Evolutionary conservation across 2,888 invertebrate genomes (phyloP).

Genomic region (Oegoconia quadripuncta): DNA sequence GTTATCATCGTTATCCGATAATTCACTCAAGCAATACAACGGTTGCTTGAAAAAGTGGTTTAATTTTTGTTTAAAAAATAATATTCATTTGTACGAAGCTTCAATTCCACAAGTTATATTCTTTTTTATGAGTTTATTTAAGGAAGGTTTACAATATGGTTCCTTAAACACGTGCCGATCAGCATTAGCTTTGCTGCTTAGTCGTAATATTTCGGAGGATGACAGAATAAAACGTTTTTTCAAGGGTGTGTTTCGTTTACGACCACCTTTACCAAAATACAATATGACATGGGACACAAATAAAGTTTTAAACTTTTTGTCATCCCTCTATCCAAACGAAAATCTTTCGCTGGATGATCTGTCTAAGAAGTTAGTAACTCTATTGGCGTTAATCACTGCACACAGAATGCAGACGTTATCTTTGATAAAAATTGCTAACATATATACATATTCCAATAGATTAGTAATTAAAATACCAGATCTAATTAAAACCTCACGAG

Average conservation of each 20-base stretch:
- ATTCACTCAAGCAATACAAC: slow-evolving; percentile 1
- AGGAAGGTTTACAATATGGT: not conserved
- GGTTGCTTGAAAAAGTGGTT: not conserved
- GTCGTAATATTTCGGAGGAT: not conserved
- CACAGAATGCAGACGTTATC: slow-evolving; percentile 7
- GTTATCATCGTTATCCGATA: not conserved
- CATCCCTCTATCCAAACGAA: slow-evolving; percentile 3
- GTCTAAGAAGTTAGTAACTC: slow-evolving; percentile 7
- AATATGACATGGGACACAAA: slow-evolving; percentile 9
- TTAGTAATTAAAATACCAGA: slow-evolving; percentile 12
- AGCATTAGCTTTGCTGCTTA: not conserved
- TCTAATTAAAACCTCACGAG: no score
- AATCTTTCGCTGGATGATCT: slow-evolving; percentile 1
- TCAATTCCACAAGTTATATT: not conserved
- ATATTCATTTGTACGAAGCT: not conserved
- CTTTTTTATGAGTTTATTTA: not conserved
- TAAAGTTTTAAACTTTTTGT: slow-evolving; percentile 6
- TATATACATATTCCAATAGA: not conserved
- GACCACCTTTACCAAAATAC: slow-evolving; percentile 2
- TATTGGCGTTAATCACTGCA: slow-evolving; percentile 7
- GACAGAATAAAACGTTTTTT: not conserved
- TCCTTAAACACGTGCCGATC: not conserved
- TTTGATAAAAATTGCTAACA: slow-evolving; percentile 5
- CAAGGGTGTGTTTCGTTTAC: not conserved
- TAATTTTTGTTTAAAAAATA: not conserved